Percentiles rank a stretch among this genome's conserved stretches.
These are phyloP conservation scores for Penelope pileata DNA, from an alignment of 2,113 vertebrate species.

Conservation along the genomic window DNA sequence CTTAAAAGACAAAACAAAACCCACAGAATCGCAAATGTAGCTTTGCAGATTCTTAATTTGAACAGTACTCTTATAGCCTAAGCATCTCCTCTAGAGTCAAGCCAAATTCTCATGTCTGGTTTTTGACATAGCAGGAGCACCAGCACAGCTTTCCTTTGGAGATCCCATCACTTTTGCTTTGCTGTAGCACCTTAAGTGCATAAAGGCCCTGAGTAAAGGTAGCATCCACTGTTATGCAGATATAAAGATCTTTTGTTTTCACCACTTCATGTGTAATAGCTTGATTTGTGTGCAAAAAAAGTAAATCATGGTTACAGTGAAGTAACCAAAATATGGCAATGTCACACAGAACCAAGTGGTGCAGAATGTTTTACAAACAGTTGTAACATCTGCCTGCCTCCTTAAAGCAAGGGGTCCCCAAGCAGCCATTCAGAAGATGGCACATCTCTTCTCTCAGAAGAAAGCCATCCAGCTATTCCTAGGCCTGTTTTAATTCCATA, in stretches of 20 bases:
- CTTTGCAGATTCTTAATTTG: not conserved
- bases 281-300: fast-evolving
- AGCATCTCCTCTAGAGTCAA: not conserved
- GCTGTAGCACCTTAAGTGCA: not conserved
- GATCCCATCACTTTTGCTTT: not conserved
- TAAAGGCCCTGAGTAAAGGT: fast-evolving
- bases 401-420: not conserved
- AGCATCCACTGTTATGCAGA: not conserved
- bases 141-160: not conserved
- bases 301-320: not conserved
- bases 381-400: not conserved
- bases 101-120: not conserved
- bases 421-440: not conserved
- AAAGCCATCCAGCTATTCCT: not conserved
- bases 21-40: not conserved
- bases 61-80: not conserved
- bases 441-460: not conserved
- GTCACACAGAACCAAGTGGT: not conserved
- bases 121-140: not conserved
- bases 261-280: not conserved
- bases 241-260: not conserved
- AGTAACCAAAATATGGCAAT: not conserved
- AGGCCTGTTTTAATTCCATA: not conserved
- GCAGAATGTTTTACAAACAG: not conserved
- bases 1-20: not conserved